Base-by-base conservation (phyloP, 2,888 invertebrate genomes). In the Ochropleura leucogaster region DNA sequence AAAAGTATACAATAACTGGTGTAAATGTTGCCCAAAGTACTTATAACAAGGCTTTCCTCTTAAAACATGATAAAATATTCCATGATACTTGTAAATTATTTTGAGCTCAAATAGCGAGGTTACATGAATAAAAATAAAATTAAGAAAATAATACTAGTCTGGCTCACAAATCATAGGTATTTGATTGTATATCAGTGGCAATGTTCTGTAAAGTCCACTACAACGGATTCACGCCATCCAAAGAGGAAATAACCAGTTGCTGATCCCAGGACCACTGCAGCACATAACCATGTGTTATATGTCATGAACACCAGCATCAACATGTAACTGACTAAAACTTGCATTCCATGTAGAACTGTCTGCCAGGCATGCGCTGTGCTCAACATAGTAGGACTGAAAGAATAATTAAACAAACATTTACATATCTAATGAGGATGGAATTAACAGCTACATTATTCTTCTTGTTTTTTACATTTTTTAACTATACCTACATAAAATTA, bases 271-370 rank as follows among this genome's bases (percentile, higher is more conserved):
- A 99, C 98, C 1, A 99, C 98, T 0, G 99, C 98, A 66, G 98
- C 93, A 93, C 99, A 99, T 77, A 99, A 97, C 98, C 99, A 99
- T 30, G 98, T 98, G 92, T 99, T 99, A 97, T 99, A 99, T 1
- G 99, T 99, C 99, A 99, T 99, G 93, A 99, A 99, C 87, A 99
- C 98, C 93, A 99, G 96, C 99, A 99, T 99, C 68, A 99, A 97
- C 95, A 99, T 98, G 95, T 99, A 99, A 86, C 99, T 98, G 81
- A 99, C 96, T 75, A 98, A 97, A 90, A 99, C 98, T 96, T 99
- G 99, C 40, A 99, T 90, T 80, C 99, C 98, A 92, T 99, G 99
- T 30, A 99, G 97, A 67, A 98, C 94, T 20, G 99, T 99, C 95
- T 99, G 99, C 94, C 98, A 97, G 73, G 97, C 97, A 93, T 99